Evolutionary conservation across 1,140 invertebrate genomes (phyloP).

Genomic region (Drosophila sproati): DNA sequence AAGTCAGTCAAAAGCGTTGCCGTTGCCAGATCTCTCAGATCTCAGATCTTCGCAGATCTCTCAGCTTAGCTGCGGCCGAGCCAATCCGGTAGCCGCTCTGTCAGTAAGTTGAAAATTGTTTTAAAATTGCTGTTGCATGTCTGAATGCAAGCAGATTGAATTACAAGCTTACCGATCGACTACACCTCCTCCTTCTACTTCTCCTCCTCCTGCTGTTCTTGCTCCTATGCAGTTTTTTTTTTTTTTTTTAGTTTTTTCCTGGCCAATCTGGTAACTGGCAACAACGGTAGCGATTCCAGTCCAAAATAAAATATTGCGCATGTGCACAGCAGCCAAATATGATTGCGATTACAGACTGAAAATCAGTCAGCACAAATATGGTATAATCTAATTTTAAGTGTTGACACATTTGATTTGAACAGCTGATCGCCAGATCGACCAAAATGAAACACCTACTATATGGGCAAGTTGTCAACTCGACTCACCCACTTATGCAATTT

Average conservation of each 20-base stretch:
- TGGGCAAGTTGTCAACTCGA: background rate
- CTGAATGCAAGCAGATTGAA: conserved; percentile 84
- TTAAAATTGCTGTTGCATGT: conserved; percentile 84
- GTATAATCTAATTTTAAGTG: conserved; percentile 84
- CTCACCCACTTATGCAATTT: background rate
- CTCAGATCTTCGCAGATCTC: conserved; percentile 30
- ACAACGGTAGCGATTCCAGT: conserved; percentile 42
- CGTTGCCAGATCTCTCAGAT: conserved; percentile 58
- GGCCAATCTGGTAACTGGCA: conserved; percentile 37
- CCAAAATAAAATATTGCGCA: conserved; percentile 73
- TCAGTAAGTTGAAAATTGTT: conserved; percentile 84
- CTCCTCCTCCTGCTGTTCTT: background rate
- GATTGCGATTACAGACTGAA: conserved; percentile 60
- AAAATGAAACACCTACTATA: background rate
- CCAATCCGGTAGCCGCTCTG: conserved; percentile 82
- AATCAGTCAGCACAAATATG: conserved; percentile 76
- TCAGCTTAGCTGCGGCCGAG: conserved; percentile 57
- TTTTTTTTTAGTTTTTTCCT: conserved; percentile 39
- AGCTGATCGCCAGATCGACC: conserved; percentile 40
- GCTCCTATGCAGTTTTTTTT: no score
- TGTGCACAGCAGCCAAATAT: conserved; percentile 45
- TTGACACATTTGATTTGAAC: conserved; percentile 69
- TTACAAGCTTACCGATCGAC: conserved; percentile 74
- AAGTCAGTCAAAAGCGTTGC: conserved; percentile 83
- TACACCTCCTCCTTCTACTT: background rate